phyloP scores from a whole-genome alignment of 2,888 invertebrate genomes.

The Druceiella hillmani region DNA sequence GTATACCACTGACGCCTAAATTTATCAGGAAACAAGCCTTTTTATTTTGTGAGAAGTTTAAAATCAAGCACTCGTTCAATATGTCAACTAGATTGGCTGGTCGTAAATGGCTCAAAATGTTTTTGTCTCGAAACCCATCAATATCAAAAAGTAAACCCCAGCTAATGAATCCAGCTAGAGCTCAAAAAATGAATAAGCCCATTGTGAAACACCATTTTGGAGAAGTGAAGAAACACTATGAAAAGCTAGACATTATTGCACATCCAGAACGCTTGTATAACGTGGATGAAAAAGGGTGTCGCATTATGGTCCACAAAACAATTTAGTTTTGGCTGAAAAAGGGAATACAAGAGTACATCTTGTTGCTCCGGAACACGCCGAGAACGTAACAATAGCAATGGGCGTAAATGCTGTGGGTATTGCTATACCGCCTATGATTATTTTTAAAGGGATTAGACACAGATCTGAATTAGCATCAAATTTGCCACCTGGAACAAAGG shows the following conservation, averaged over 20 bases:
- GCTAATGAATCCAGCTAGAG: slow-evolving; percentile 21
- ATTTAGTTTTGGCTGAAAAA: slow-evolving; percentile 18
- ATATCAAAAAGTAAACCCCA: slow-evolving; percentile 8
- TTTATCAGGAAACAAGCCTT: no score
- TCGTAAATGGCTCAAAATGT: no score
- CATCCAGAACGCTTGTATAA: slow-evolving; percentile 23
- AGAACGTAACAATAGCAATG: slow-evolving; percentile 20
- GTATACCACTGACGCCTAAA: no score
- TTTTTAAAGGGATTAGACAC: slow-evolving; percentile 16
- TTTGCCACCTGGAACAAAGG: slow-evolving; percentile 18
- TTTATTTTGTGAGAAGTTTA: no score
- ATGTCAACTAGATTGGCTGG: no score
- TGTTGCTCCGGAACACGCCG: slow-evolving; percentile 19
- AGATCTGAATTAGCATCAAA: slow-evolving; percentile 16
- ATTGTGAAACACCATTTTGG: slow-evolving; percentile 20
- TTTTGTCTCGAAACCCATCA: no score
- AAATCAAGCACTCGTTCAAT: no score
- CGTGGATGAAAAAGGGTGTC: slow-evolving; percentile 21
- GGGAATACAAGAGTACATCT: slow-evolving; percentile 17
- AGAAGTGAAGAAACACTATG: slow-evolving; percentile 19
- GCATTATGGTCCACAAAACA: slow-evolving; percentile 21
- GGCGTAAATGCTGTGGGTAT: slow-evolving; percentile 19
- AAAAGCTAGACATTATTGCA: slow-evolving; percentile 19
- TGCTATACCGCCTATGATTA: slow-evolving; percentile 19
- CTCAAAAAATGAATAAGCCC: slow-evolving; percentile 22